Conservation (phyloP, 2,113 vertebrate species). For the Chaetops frenatus region DNA sequence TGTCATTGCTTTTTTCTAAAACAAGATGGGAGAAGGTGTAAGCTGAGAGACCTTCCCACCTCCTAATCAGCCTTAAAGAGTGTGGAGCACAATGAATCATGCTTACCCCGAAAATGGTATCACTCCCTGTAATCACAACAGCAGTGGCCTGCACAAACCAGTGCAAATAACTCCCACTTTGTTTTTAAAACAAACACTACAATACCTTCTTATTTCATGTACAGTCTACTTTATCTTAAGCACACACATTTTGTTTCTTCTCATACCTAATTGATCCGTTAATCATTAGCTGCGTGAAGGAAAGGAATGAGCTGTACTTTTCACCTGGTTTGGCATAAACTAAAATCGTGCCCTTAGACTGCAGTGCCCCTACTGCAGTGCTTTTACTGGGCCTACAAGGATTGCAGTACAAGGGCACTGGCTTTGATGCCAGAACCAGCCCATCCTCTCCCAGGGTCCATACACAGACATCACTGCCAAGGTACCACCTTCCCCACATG, state of each 20-base stretch:
- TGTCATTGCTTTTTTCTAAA: background rate
- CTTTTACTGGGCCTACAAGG: background rate
- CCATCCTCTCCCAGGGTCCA: background rate
- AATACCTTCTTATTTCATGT: slow-evolving; percentile 30
- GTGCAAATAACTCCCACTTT: slow-evolving; percentile 28
- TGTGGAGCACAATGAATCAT: background rate
- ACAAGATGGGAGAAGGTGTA: background rate
- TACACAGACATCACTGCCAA: no score
- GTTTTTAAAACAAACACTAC: slow-evolving; percentile 57
- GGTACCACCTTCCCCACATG: accelerated
- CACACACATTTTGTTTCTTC: slow-evolving; percentile 56
- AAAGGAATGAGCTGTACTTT: background rate
- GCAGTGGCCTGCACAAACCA: slow-evolving; percentile 9
- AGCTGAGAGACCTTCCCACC: background rate
- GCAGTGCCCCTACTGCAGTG: background rate
- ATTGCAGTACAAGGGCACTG: background rate
- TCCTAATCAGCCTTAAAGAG: background rate
- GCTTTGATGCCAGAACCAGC: background rate
- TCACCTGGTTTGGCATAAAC: background rate
- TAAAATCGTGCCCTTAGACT: background rate
- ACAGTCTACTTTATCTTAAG: slow-evolving; percentile 63
- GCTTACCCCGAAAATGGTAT: background rate
- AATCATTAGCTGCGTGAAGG: slow-evolving; percentile 61
- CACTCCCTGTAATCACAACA: background rate
- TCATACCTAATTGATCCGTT: slow-evolving; percentile 32